Evolutionary conservation across 2,888 invertebrate species (phyloP), one percentile per base, ranked within the genome.

Genomic region (Neuroscelio doddi): DNA sequence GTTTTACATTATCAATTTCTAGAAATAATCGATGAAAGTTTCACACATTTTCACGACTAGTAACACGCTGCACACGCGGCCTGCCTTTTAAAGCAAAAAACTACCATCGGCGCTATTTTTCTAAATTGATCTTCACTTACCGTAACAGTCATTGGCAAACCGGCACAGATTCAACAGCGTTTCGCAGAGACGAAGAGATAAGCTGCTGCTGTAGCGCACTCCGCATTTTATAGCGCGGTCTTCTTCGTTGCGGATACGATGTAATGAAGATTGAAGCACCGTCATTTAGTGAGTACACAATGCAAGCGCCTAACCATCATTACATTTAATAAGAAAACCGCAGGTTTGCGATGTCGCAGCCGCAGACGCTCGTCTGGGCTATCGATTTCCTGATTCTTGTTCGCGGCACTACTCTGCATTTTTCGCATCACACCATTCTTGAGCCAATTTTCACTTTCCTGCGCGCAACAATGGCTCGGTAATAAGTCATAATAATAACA

Each of bases 261-360:
- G 76, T 75, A 75, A 76, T 72, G 73, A 77, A 79, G 61, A 71
- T 75, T 71, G 73, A 78, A 79, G 77, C 59, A 79, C 72, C 73
- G 76, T 79, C 70, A 82, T 81, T 81, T 75, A 71, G 69, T 63
- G 74, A 69, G 74, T 75, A 69, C 78, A 80, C 76, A 80, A 79
- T 76, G 74, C 74, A 71, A 74, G 77, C 72, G 73, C 72, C 76
- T 76, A 75, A 71, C 79, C 74, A 65, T 79, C 74, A 83, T 83
- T 82, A 80, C 70, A 76, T 74, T 75, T 81, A 79, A 82, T 82
- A 81, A 79, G 78, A 76, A 80, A 84, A 82, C 83, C 83, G 83
- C 82, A 83, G 75, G 72, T 72, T 67, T 70, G 68, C 74, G 70
- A 69, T 67, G 71, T 70, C 71, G 64, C 68, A 69, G 59, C 69